Conservation (phyloP, 2,797 vertebrate species). For the Typhlichthys subterraneus region DNA sequence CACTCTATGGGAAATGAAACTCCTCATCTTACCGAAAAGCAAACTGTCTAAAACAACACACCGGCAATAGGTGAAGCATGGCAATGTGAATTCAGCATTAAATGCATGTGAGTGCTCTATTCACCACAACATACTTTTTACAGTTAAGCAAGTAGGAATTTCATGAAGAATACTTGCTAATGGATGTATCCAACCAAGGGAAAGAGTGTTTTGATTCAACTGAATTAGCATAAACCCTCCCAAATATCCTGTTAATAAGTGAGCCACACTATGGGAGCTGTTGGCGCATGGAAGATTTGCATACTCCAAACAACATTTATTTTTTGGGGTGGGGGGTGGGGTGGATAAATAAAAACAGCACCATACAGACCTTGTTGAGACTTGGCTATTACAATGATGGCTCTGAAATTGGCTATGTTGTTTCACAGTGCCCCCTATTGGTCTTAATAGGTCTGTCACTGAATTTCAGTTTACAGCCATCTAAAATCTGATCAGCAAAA, state of each 20-base stretch:
- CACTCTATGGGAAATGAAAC: conserved; percentile 76
- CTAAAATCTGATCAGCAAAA: conserved; percentile 21
- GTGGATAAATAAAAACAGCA: conserved; percentile 47
- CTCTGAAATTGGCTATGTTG: conserved; percentile 66
- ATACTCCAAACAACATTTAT: conserved; percentile 76
- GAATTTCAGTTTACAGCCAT: conserved; percentile 22
- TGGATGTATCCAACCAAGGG: conserved; percentile 58
- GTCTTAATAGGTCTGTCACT: conserved; percentile 15
- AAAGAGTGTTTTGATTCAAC: conserved; percentile 75
- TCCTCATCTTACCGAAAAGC: conserved; percentile 58
- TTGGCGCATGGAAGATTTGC: conserved; percentile 72
- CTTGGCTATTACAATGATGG: conserved; percentile 53
- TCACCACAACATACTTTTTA: conserved; percentile 45
- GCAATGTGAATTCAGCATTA: conserved; percentile 51
- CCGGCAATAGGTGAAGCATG: conserved; percentile 23
- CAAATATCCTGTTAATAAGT: conserved; percentile 82
- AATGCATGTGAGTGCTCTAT: conserved; percentile 31
- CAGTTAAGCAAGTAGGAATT: conserved; percentile 33
- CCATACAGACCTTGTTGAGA: conserved; percentile 51
- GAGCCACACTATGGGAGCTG: conserved; percentile 79
- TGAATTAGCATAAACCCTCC: conserved; percentile 79
- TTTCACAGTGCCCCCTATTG: conserved; percentile 76
- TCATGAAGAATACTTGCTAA: conserved; percentile 48
- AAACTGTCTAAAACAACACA: conserved; percentile 52
- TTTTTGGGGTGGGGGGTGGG: conserved; percentile 37